Conservation (phyloP, 35 echinoderm and acorn worm species). For the Antedon bifida region DNA sequence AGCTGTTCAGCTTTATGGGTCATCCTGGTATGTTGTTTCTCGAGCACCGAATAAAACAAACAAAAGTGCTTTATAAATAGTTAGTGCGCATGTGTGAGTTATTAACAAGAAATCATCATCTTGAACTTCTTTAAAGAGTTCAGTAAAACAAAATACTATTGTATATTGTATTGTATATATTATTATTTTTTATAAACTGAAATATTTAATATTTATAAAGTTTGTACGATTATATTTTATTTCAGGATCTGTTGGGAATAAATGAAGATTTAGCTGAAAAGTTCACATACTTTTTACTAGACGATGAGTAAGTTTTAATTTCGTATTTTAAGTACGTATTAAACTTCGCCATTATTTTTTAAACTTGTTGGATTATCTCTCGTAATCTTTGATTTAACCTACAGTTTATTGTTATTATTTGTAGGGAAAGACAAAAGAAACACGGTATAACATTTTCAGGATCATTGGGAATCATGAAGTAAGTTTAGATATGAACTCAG, state of each 20-base stretch:
- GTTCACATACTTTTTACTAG: background rate
- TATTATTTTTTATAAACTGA: too few relatives aligned
- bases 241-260: conserved; percentile 9
- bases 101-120: too few relatives aligned
- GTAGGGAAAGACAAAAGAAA: background rate
- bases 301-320: background rate
- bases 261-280: background rate
- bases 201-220: background rate
- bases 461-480: background rate
- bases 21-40: too few relatives aligned
- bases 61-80: too few relatives aligned
- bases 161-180: too few relatives aligned
- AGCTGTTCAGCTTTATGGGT: too few relatives aligned
- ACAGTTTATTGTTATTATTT: background rate
- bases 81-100: too few relatives aligned
- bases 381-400: too few relatives aligned
- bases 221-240: background rate
- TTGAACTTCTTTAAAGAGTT: too few relatives aligned
- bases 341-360: background rate
- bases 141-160: too few relatives aligned
- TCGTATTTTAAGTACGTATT: background rate
- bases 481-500: background rate
- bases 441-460: background rate
- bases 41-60: too few relatives aligned
- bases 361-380: background rate